Conservation (phyloP, 2,888 invertebrate species). For the Lepidochrysops patricia region DNA sequence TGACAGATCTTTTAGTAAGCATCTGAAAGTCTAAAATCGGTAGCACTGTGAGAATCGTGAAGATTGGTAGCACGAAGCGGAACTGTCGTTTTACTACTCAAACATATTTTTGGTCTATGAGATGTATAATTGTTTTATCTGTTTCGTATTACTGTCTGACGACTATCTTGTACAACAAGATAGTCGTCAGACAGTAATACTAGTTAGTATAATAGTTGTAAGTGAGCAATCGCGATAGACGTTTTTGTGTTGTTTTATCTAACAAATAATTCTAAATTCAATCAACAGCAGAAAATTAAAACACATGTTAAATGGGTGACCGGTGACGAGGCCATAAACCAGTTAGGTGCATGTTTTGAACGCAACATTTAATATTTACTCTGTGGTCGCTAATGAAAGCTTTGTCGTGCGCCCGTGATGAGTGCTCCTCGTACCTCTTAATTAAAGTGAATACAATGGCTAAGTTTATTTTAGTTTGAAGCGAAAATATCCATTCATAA, state of each 20-base stretch:
- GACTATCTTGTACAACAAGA: too few species aligned
- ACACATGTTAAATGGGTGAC: neutral
- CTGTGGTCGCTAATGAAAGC: constrained; percentile 6
- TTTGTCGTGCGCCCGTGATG: constrained; percentile 6
- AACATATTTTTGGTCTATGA: too few species aligned
- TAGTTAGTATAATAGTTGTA: too few species aligned
- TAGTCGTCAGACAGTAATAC: too few species aligned
- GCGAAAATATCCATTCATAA: constrained; percentile 10
- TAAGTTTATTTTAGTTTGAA: constrained; percentile 10
- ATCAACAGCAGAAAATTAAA: neutral
- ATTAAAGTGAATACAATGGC: constrained; percentile 3
- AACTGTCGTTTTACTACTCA: too few species aligned
- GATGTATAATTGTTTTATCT: too few species aligned
- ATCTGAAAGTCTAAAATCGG: too few species aligned
- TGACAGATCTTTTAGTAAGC: too few species aligned
- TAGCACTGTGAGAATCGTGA: too few species aligned
- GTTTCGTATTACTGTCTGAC: too few species aligned
- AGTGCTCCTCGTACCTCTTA: constrained; percentile 5
- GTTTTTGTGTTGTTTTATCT: neutral
- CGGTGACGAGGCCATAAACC: neutral
- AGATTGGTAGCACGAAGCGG: too few species aligned
- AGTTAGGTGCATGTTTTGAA: neutral
- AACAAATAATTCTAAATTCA: neutral
- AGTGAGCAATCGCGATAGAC: too few species aligned
- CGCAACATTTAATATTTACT: constrained; percentile 3